Conservation (phyloP, 2,888 invertebrate species). For the Chrysotoxum bicinctum region DNA sequence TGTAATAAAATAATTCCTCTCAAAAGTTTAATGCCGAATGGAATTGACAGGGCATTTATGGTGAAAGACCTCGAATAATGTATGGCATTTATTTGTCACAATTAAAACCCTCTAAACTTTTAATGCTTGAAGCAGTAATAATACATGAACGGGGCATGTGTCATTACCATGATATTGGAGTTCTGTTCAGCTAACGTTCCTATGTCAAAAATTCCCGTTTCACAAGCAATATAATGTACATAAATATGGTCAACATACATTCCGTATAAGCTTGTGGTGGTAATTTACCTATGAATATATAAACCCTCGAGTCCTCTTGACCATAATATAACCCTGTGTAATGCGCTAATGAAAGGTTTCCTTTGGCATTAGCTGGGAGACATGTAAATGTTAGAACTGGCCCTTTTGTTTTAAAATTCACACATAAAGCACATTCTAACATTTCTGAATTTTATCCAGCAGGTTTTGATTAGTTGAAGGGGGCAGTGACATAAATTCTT, state of each 20-base stretch:
- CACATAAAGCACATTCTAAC: background rate
- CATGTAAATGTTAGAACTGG: constrained; percentile 8
- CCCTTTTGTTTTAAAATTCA: background rate
- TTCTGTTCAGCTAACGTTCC: background rate
- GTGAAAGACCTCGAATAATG: too few species aligned
- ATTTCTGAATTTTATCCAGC: background rate
- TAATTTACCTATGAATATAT: background rate
- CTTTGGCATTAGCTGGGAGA: background rate
- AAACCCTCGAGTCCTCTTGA: background rate
- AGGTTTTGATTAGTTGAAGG: background rate
- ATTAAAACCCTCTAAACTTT: background rate
- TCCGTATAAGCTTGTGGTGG: background rate
- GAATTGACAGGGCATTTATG: too few species aligned
- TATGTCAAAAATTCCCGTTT: background rate
- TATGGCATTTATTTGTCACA: background rate
- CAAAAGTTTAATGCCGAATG: too few species aligned
- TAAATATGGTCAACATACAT: background rate
- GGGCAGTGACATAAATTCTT: background rate
- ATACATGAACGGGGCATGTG: too few species aligned
- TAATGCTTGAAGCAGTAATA: background rate
- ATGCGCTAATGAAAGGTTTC: constrained; percentile 7
- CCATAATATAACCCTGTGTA: constrained; percentile 9
- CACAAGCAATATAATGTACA: background rate
- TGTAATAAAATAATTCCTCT: too few species aligned
- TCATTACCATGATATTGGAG: background rate